A percentile compares a stretch with the other conserved stretches of the same genome.
Conservation (phyloP, 1,140 invertebrate genomes). For the Diuraphis noxia region DNA sequence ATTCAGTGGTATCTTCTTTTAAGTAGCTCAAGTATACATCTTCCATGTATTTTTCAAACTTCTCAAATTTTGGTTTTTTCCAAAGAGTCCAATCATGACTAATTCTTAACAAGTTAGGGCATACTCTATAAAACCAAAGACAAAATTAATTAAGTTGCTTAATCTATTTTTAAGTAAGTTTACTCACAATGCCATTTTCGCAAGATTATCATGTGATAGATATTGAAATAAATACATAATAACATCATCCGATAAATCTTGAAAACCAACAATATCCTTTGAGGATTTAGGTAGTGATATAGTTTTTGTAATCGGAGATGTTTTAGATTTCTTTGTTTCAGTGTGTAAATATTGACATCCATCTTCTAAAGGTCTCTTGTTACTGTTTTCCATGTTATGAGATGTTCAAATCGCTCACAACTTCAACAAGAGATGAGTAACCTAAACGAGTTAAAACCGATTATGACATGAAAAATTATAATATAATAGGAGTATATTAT, state of each 20-base stretch:
- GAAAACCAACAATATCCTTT: not conserved
- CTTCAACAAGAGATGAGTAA: not conserved
- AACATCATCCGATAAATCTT: constrained; percentile 30
- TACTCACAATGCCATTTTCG: constrained; percentile 37
- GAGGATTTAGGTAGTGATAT: not conserved
- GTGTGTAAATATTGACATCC: not conserved
- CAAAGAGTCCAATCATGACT: constrained; percentile 44
- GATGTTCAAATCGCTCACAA: not conserved
- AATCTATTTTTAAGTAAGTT: not conserved
- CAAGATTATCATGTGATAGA: constrained; percentile 14
- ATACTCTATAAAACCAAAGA: not conserved
- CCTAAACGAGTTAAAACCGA: not conserved
- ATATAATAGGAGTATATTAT: not conserved
- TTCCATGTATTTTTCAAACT: constrained; percentile 31
- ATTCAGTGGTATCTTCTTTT: not conserved
- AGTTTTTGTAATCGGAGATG: not conserved
- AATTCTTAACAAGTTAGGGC: not conserved
- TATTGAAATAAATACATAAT: constrained; percentile 37
- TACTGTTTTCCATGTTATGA: not conserved
- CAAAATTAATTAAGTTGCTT: not conserved
- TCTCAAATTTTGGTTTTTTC: constrained; percentile 29
- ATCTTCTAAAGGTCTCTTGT: not conserved
- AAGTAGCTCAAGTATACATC: constrained; percentile 3
- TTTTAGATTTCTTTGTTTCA: not conserved
- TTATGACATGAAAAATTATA: not conserved